Base-by-base conservation (phyloP, 2,113 vertebrate genomes). In the Regulus satrapa region DNA sequence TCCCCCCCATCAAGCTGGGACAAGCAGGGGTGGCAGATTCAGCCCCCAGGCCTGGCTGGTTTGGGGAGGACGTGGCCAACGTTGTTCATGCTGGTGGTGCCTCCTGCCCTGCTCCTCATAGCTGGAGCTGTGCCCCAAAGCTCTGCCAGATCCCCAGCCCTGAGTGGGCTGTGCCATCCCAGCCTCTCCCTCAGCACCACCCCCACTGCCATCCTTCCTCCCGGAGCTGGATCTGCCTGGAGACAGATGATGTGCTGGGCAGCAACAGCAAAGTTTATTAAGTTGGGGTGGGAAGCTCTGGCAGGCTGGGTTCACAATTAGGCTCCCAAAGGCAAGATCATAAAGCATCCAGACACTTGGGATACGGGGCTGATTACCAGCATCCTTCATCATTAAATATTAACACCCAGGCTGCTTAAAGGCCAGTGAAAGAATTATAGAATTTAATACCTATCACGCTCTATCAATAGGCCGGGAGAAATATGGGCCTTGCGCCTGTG, bases 301-400 rank as follows among this genome's bases (percentile, higher is more conserved):
- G 88, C 95, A 95, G 95, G 73, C 96, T 95, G 82, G 94, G 97
- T 97, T 97, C 97, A 97, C 96, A 97, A 97, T 97, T 89, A 97
- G 96, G 96, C 94, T 97, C 97, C 97, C 95, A 97, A 96, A 97
- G 97, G 97, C 97, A 94, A 97, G 94, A 94, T 95, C 97, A 97
- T 98, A 98, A 98, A 98, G 94, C 97, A 98, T 97, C 91, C 91
- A 96, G 97, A 97, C 97, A 96, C 95, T 94, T 80, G 97, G 97
- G 97, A 97, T 97, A 96, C 83, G 52, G 91, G 93, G 91, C 95
- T 98, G 97, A 98, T 98, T 98, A 97, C 97, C 94, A 98, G 95
- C 97, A 98, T 98, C 96, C 94, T 98, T 98, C 97, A 97, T 97
- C 97, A 97, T 97, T 97, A 98, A 98, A 98, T 97, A 97, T 98